A percentile compares a stretch with the other conserved stretches of the same genome.
phyloP scores from a whole-genome alignment of 2,888 invertebrate genomes.

The Agriopis marginaria region DNA sequence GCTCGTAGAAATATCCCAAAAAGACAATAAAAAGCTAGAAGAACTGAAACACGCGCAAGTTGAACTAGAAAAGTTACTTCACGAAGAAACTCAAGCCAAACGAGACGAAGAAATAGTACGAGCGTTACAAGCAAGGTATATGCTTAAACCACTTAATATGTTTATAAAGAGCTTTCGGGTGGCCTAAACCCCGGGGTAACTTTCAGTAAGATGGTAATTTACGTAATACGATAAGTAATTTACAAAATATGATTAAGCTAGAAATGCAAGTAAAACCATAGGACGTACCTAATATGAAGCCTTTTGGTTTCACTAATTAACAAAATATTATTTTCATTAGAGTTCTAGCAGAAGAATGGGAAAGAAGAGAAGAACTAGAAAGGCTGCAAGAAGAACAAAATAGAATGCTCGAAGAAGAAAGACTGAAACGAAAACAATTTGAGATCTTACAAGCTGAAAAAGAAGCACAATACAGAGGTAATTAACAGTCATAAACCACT shows the following conservation, averaged over 20 bases:
- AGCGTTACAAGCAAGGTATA: conserved; percentile 88
- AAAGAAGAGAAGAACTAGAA: conserved; percentile 92
- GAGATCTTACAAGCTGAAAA: conserved; percentile 90
- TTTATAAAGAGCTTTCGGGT: not conserved
- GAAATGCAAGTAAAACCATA: not conserved
- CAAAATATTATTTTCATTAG: conserved; percentile 56
- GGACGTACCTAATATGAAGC: not conserved
- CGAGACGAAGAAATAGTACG: conserved; percentile 93
- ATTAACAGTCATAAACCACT: not conserved
- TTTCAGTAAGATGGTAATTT: too few species aligned
- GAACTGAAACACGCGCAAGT: conserved; percentile 90
- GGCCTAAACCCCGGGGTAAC: too few species aligned
- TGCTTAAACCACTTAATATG: not conserved
- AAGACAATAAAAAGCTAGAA: conserved; percentile 90
- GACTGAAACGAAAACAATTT: conserved; percentile 91
- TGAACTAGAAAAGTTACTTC: conserved; percentile 90
- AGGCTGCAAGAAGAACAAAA: conserved; percentile 92
- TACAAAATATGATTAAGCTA: not conserved
- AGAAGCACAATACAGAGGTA: conserved; percentile 89
- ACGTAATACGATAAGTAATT: too few species aligned
- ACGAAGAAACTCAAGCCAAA: conserved; percentile 94
- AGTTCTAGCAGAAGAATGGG: conserved; percentile 94
- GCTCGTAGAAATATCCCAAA: conserved; percentile 89
- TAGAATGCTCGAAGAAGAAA: conserved; percentile 90
- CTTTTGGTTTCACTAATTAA: not conserved